Base-by-base conservation (phyloP, 2,797 vertebrate genomes). In the Diplodus sargus region DNA sequence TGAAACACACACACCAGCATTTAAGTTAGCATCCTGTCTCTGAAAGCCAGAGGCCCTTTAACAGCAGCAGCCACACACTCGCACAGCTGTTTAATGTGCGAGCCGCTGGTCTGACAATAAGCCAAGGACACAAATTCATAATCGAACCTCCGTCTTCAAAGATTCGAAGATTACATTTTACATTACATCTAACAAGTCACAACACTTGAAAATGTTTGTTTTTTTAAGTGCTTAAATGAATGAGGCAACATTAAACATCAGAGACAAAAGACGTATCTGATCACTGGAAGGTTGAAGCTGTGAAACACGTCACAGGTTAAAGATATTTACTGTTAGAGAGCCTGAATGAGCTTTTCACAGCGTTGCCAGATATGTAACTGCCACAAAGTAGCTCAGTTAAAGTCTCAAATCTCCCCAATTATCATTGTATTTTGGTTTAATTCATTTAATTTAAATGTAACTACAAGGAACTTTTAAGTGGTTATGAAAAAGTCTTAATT, bases 151-250 rank as follows among this genome's bases (percentile, higher is more conserved):
- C 34, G 56, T 18, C 25, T 6, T 43, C 18, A 15, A 16, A 28
- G n/a, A 53, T 47, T 18, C 39, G 28, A 15, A 14, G 18, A 49
- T 49, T 52, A 66, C 42, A 70, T 69, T 57, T 57, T n/a, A n/a
- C n/a, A n/a, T n/a, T n/a, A n/a, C 65, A 82, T 72, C 45, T 52
- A 79, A 82, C 45, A 53, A 73, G 72, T 57, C 57, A 70, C 17
- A 75, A 76, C 56, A 62, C 52, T 59, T 61, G n/a, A 45, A 78
- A 30, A 28, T 28, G 59, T 39, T 0, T 39, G 0, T 1, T 42
- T 12, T 47, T 47, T 56, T 66, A 3, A 81, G 69, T 79, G 77
- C 70, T 66, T 52, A 78, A 77, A 72, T 45, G 8, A 69, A 75
- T 4, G 2, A 79, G n/a, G 67, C 62, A 79, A 74, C 56, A 74